Percentiles rank a stretch among this genome's conserved stretches.
Evolutionary conservation across 2,113 vertebrate genomes (phyloP).

Genomic region (Syngnathoides biaculeatus): DNA sequence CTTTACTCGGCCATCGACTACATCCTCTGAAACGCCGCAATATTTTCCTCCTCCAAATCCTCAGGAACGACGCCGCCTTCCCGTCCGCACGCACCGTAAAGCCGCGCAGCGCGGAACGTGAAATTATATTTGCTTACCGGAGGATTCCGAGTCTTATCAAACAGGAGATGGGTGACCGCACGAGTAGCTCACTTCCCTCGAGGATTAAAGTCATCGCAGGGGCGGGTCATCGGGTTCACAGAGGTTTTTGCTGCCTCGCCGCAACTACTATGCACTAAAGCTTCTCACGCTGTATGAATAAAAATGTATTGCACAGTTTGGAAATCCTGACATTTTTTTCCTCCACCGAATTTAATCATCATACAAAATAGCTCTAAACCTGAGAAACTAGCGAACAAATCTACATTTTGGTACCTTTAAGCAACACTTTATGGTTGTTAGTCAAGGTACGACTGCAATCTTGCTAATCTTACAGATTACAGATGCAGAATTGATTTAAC

Average conservation of each 20-base stretch:
- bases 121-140: neutral
- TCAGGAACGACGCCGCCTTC: neutral
- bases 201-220: neutral
- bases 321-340: neutral
- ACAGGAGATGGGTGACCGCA: neutral
- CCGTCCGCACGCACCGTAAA: neutral
- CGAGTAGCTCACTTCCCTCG: neutral
- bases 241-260: neutral
- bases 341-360: neutral
- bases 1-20: constrained; percentile 75
- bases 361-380: too few species aligned
- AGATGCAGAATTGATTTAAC: too few species aligned
- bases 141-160: neutral
- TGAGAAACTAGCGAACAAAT: too few species aligned
- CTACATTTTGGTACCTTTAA: too few species aligned
- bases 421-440: too few species aligned
- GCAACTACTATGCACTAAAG: neutral
- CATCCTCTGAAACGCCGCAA: constrained; percentile 52
- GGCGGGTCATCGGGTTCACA: neutral
- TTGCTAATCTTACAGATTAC: too few species aligned
- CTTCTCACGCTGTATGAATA: neutral
- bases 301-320: neutral
- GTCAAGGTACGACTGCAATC: too few species aligned
- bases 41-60: neutral
- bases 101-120: neutral